phyloP scores from a whole-genome alignment of 1,140 invertebrate species.

The Atta colombica region DNA sequence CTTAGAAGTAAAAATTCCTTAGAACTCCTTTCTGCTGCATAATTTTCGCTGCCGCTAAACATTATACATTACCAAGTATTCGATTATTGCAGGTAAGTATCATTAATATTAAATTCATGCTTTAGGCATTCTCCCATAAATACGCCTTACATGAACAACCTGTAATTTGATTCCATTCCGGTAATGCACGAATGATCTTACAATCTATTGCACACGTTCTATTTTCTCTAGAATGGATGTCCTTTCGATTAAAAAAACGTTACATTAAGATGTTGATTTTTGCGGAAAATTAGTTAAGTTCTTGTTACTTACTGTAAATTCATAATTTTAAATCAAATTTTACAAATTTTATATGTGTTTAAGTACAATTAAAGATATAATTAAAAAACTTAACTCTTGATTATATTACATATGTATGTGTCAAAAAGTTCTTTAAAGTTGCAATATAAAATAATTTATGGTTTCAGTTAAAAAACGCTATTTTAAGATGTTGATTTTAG shows the following conservation, averaged over 20 bases:
- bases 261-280: background rate
- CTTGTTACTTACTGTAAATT: background rate
- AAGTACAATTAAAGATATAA: background rate
- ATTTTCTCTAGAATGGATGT: background rate
- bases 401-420: no score
- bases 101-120: constrained; percentile 53
- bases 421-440: background rate
- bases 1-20: background rate
- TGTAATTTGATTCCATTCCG: constrained; percentile 50
- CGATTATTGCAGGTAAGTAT: constrained; percentile 37
- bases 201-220: background rate
- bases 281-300: background rate
- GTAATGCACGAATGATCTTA: constrained; percentile 50
- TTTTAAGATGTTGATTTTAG: no score
- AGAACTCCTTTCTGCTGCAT: constrained; percentile 12
- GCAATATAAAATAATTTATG: background rate
- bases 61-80: constrained; percentile 30
- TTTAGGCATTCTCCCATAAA: constrained; percentile 12
- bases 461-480: background rate
- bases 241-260: background rate
- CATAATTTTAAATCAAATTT: background rate
- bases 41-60: constrained; percentile 31
- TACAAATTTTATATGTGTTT: background rate
- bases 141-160: constrained; percentile 30
- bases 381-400: background rate